Conservation (phyloP, 92 coral and sea anemone genomes). For the Porites rus region DNA sequence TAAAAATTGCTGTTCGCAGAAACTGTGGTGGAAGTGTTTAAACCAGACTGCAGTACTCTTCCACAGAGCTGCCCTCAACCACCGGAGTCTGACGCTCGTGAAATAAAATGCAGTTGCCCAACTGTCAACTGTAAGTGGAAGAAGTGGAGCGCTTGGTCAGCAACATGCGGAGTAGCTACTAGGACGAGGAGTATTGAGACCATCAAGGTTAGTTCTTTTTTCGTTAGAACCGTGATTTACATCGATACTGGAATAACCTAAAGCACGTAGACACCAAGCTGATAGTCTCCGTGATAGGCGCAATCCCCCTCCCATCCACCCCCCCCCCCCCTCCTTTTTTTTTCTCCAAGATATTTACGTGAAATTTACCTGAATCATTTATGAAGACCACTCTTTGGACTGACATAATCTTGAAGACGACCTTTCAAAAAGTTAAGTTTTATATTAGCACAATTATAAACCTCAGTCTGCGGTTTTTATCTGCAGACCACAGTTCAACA, state of each 20-base stretch:
- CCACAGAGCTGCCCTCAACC: slow-evolving; percentile 67
- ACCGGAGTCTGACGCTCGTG: slow-evolving; percentile 69
- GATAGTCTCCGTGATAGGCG: too few relatives aligned
- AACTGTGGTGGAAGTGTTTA: slow-evolving; percentile 53
- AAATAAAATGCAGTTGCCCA: slow-evolving; percentile 69
- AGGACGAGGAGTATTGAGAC: slow-evolving; percentile 20
- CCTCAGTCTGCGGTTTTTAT: neutral
- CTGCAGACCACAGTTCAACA: slow-evolving; percentile 44
- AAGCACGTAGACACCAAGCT: too few relatives aligned
- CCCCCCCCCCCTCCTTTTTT: too few relatives aligned
- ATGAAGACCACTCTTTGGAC: too few relatives aligned
- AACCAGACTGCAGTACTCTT: slow-evolving; percentile 72
- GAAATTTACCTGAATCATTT: too few relatives aligned
- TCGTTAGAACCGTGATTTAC: too few relatives aligned
- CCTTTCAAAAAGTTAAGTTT: too few relatives aligned
- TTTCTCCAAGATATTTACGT: too few relatives aligned
- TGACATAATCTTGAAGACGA: too few relatives aligned
- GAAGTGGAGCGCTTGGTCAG: slow-evolving; percentile 76
- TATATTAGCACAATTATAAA: too few relatives aligned
- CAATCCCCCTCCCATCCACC: too few relatives aligned
- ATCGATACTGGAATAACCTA: neutral
- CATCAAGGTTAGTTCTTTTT: neutral
- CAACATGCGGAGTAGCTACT: slow-evolving; percentile 77
- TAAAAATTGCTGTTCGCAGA: neutral
- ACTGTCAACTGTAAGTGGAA: slow-evolving; percentile 72